These are phyloP conservation scores for Anguilla japonica DNA, from an alignment of 2,113 vertebrate genomes.

Conservation along the genomic window DNA sequence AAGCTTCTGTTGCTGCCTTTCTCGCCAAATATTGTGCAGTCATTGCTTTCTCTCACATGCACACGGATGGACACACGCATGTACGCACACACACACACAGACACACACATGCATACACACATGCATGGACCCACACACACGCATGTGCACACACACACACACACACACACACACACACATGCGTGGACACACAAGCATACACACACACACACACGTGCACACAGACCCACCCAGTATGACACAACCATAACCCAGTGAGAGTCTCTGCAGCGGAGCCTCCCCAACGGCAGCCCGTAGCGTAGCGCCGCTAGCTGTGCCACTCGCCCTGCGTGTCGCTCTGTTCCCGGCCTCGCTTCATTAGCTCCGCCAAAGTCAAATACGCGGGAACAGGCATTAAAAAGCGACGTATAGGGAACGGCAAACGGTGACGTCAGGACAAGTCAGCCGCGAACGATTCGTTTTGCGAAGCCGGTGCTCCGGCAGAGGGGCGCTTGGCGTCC, in stretches of 20 bases:
- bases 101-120: too few species aligned
- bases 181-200: too few species aligned
- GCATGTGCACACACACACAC: too few species aligned
- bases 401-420: neutral
- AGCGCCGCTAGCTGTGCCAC: neutral
- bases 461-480: neutral
- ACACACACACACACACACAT: too few species aligned
- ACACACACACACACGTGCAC: too few species aligned
- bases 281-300: neutral
- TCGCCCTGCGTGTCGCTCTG: neutral
- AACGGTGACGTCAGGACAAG: neutral
- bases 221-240: too few species aligned
- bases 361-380: neutral
- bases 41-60: too few species aligned
- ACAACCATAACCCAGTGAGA: constrained; percentile 12
- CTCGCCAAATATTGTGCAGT: too few species aligned
- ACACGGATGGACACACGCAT: too few species aligned
- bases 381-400: constrained; percentile 9
- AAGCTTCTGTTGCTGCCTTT: too few species aligned
- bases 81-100: too few species aligned
- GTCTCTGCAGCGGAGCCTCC: neutral
- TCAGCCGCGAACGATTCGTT: neutral
- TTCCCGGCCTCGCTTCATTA: neutral
- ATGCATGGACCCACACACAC: too few species aligned
- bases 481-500: neutral